Conservation (phyloP, 2,113 vertebrate species). For the Rhynchomys soricoides region DNA sequence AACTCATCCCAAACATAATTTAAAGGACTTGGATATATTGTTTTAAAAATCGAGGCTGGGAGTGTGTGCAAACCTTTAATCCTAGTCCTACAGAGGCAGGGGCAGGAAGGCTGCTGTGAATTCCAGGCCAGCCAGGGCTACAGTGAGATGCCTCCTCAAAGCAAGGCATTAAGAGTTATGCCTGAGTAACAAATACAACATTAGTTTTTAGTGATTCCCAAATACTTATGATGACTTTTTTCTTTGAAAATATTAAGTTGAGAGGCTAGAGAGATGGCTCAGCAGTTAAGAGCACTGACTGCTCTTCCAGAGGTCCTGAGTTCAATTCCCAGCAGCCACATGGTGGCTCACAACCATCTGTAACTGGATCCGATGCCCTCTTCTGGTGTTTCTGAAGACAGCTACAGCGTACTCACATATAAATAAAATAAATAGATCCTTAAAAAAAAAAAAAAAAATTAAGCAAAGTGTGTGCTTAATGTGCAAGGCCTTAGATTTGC, state of each 20-base stretch:
- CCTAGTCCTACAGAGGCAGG: background rate
- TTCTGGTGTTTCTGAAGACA: too few relatives aligned
- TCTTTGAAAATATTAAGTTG: too few relatives aligned
- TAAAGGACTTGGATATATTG: slow-evolving; percentile 20
- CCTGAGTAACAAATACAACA: slow-evolving; percentile 23
- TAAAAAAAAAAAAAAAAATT: slow-evolving; percentile 49
- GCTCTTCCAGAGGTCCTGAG: too few relatives aligned
- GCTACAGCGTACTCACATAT: too few relatives aligned
- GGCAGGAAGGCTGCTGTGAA: background rate
- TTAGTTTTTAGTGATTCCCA: too few relatives aligned
- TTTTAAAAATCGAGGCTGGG: background rate
- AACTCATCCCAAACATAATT: background rate
- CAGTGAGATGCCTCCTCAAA: background rate
- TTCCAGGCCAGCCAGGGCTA: background rate
- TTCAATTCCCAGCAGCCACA: too few relatives aligned
- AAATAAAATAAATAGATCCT: background rate
- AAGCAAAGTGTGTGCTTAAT: background rate
- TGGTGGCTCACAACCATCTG: too few relatives aligned
- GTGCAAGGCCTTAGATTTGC: background rate
- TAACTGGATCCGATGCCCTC: too few relatives aligned
- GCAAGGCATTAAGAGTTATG: background rate
- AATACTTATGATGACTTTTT: too few relatives aligned
- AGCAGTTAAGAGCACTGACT: too few relatives aligned
- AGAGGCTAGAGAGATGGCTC: too few relatives aligned
- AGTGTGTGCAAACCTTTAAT: background rate